Evolutionary conservation across 2,113 vertebrate species (phyloP).

Genomic region (Galeopterus variegatus): DNA sequence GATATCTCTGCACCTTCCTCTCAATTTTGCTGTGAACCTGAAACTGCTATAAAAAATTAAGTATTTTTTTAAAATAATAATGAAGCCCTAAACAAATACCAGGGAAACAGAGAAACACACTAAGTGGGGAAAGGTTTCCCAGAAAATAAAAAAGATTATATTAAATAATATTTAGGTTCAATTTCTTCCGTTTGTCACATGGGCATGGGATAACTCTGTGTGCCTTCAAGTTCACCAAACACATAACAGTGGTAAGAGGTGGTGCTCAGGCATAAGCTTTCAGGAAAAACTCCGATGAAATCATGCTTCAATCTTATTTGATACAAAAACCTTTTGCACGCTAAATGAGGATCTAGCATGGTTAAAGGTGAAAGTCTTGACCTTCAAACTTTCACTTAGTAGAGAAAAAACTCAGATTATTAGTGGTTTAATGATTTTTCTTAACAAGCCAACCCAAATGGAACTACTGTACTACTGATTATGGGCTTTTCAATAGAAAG

Average conservation of each 20-base stretch:
- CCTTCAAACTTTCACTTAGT: background rate
- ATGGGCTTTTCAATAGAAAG: background rate
- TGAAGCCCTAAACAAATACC: background rate
- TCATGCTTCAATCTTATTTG: background rate
- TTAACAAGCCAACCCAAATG: background rate
- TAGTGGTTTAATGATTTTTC: background rate
- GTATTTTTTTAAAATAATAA: background rate
- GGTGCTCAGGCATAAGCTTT: background rate
- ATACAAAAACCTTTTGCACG: background rate
- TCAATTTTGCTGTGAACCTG: background rate
- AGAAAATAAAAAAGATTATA: conserved; percentile 55
- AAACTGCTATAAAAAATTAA: background rate
- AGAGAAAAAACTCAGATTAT: background rate
- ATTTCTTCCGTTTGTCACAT: background rate
- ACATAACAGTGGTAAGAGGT: background rate
- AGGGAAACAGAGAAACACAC: rapidly evolving
- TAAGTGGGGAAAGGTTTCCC: background rate
- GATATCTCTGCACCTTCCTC: background rate
- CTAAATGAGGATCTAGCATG: background rate
- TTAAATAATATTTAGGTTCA: background rate
- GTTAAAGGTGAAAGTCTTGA: background rate
- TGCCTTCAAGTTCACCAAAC: conserved; percentile 49
- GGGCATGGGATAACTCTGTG: conserved; percentile 57
- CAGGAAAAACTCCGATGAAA: background rate
- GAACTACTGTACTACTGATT: background rate